phyloP scores from a whole-genome alignment of 2,797 vertebrate genomes.

The Lepus townsendii region DNA sequence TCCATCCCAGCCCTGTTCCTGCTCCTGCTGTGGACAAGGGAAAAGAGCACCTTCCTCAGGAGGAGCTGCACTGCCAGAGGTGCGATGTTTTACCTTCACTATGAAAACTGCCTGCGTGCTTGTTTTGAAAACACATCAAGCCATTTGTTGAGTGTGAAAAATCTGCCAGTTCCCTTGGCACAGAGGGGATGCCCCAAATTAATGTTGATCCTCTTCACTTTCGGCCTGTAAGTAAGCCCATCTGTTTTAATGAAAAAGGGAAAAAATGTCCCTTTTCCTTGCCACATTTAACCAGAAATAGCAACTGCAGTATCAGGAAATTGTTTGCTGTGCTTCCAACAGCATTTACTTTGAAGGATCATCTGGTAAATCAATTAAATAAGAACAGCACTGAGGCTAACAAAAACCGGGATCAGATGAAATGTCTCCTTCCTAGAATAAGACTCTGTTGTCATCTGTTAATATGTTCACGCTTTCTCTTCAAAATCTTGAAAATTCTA shows the following conservation, averaged over 20 bases:
- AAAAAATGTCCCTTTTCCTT: not conserved
- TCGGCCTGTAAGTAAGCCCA: constrained; percentile 34
- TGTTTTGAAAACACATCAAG: constrained; percentile 41
- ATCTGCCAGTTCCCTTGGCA: constrained; percentile 63
- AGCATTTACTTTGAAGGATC: constrained; percentile 30
- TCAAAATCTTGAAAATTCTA: not conserved
- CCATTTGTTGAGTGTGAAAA: constrained; percentile 42
- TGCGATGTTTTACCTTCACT: not conserved
- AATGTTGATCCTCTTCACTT: constrained; percentile 37
- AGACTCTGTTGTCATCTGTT: not conserved
- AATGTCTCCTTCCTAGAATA: not conserved
- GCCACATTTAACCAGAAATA: not conserved
- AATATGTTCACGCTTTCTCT: not conserved
- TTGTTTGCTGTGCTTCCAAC: not conserved
- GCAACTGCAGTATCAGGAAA: not conserved
- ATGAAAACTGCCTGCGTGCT: constrained; percentile 8
- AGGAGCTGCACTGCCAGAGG: not conserved
- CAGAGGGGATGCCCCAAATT: constrained; percentile 61
- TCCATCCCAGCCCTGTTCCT: not conserved
- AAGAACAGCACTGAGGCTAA: not conserved
- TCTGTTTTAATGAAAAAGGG: constrained; percentile 56
- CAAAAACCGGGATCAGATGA: not conserved
- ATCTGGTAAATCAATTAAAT: constrained; percentile 17
- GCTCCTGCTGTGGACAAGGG: not conserved
- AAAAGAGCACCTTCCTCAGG: not conserved